Evolutionary conservation across 2,113 vertebrate species (phyloP).

Genomic region (Paraplagusia blochii): DNA sequence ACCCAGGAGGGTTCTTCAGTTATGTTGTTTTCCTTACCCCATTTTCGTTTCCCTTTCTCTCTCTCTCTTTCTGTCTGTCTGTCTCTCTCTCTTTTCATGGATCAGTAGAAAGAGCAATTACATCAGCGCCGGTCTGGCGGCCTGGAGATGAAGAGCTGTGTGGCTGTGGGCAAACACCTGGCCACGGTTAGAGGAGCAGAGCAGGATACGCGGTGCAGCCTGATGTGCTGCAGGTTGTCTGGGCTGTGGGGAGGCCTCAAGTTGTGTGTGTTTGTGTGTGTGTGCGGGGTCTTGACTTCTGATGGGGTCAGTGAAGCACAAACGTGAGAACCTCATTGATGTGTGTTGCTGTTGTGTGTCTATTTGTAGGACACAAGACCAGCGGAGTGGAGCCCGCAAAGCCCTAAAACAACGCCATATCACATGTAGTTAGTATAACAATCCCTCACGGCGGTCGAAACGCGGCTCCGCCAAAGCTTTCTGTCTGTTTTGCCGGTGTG

Average conservation of each 20-base stretch:
- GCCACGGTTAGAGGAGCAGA: slow-evolving; percentile 60
- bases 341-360: slow-evolving; percentile 28
- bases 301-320: slow-evolving; percentile 46
- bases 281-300: slow-evolving; percentile 28
- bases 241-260: slow-evolving; percentile 43
- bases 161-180: slow-evolving; percentile 72
- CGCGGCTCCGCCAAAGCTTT: slow-evolving; percentile 43
- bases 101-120: slow-evolving; percentile 73
- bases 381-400: slow-evolving; percentile 51
- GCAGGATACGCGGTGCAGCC: slow-evolving; percentile 41
- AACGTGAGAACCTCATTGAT: slow-evolving; percentile 52
- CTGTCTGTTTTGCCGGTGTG: slow-evolving; percentile 42
- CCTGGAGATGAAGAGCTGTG: slow-evolving; percentile 63
- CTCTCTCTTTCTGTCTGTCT: slow-evolving; percentile 26
- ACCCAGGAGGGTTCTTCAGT: too few species aligned
- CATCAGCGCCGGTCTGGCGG: slow-evolving; percentile 70
- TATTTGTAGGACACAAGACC: slow-evolving; percentile 52
- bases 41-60: slow-evolving; percentile 13
- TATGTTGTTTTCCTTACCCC: too few species aligned
- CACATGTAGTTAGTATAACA: slow-evolving; percentile 72
- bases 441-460: slow-evolving; percentile 64
- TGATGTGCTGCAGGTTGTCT: slow-evolving; percentile 65
- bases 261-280: slow-evolving; percentile 14
- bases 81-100: slow-evolving; percentile 64
- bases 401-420: slow-evolving; percentile 65